Conservation (phyloP, 1,140 invertebrate species). For the Heliconius congener region DNA sequence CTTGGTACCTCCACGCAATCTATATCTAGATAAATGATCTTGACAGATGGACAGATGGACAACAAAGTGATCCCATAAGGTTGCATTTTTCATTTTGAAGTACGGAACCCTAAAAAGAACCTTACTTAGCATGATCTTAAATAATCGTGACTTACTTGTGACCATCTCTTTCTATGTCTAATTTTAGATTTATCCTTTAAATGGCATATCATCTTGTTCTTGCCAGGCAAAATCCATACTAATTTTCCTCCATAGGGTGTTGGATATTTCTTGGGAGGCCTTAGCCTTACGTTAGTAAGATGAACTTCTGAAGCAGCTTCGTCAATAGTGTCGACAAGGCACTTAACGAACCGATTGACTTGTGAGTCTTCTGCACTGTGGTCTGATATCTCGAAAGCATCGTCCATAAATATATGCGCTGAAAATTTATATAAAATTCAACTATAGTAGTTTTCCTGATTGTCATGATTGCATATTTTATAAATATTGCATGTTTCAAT, state of each 20-base stretch:
- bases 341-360: constrained; percentile 98
- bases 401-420: constrained; percentile 99
- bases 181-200: constrained; percentile 98
- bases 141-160: constrained; percentile 83
- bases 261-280: constrained; percentile 95
- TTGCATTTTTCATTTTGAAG: too few species aligned
- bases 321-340: constrained; percentile 94
- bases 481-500: too few species aligned
- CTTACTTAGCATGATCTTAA: not conserved
- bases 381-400: constrained; percentile 97
- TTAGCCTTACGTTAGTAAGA: constrained; percentile 92
- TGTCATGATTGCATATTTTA: too few species aligned
- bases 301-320: constrained; percentile 97
- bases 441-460: not conserved
- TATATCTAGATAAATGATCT: too few species aligned
- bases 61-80: too few species aligned
- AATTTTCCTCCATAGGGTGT: constrained; percentile 98
- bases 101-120: not conserved
- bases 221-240: constrained; percentile 97
- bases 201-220: constrained; percentile 98
- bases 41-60: too few species aligned
- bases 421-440: constrained; percentile 53
- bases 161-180: constrained; percentile 96
- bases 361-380: constrained; percentile 95
- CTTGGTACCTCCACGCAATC: too few species aligned